Evolutionary conservation across 2,113 vertebrate genomes (phyloP).

Genomic region (Thomomys bottae): DNA sequence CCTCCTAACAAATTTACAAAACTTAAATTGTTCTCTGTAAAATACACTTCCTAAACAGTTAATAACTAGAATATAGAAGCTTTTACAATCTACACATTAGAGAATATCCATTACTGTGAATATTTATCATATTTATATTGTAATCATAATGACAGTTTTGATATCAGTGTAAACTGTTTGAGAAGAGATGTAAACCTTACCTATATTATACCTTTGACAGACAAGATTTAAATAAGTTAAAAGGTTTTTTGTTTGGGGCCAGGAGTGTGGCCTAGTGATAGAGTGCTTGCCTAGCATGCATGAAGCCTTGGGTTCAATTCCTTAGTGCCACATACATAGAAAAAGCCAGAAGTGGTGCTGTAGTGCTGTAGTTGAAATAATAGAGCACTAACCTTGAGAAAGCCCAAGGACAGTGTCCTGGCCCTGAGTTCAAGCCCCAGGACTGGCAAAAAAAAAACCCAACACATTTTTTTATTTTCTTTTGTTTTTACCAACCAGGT

Average conservation of each 20-base stretch:
- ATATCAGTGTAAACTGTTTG: not conserved
- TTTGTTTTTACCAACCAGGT: not conserved
- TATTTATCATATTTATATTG: not conserved
- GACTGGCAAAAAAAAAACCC: too few species aligned
- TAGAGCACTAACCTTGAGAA: too few species aligned
- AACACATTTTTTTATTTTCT: too few species aligned
- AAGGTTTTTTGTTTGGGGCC: too few species aligned
- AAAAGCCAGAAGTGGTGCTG: too few species aligned
- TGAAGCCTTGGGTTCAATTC: too few species aligned
- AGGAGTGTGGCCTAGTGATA: too few species aligned
- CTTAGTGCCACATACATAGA: too few species aligned
- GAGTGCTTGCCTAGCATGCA: too few species aligned
- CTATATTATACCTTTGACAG: not conserved
- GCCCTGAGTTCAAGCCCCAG: too few species aligned
- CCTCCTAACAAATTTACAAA: not conserved
- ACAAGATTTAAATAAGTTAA: not conserved
- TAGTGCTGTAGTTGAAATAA: too few species aligned
- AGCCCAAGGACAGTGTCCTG: too few species aligned
- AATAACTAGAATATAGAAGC: slow-evolving; percentile 5
- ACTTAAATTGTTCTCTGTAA: not conserved
- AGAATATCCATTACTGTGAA: not conserved
- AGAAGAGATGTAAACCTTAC: not conserved
- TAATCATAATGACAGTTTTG: not conserved
- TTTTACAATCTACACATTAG: not conserved
- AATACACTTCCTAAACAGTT: slow-evolving; percentile 26